Conservation (phyloP, 2,888 invertebrate species). For the Athalia rosae region DNA sequence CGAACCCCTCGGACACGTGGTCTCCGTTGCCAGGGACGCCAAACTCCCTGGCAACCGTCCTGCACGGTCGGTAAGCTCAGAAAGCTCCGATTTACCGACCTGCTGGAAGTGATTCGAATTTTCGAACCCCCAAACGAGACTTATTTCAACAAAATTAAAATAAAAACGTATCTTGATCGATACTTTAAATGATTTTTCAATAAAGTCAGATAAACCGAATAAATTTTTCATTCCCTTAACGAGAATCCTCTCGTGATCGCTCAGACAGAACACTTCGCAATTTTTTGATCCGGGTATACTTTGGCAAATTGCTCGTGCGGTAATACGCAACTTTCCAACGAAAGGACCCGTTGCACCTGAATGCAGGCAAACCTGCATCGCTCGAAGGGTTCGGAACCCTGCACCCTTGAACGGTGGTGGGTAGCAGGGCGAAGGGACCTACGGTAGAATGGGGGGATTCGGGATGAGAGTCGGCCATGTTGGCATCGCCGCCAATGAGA, state of each 20-base stretch:
- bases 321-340: no score
- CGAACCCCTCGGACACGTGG: slow-evolving; percentile 25
- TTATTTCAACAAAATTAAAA: neutral
- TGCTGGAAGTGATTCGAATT: neutral
- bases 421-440: slow-evolving; percentile 49
- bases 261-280: no score
- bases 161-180: no score
- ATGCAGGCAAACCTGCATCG: slow-evolving; percentile 41
- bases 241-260: no score
- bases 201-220: no score
- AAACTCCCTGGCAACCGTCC: slow-evolving; percentile 15
- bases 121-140: neutral
- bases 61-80: slow-evolving; percentile 60
- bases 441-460: slow-evolving; percentile 34
- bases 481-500: slow-evolving; percentile 65
- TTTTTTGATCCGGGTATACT: no score
- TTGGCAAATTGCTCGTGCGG: no score
- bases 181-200: no score
- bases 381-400: slow-evolving; percentile 25
- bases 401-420: slow-evolving; percentile 31
- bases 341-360: slow-evolving; percentile 33
- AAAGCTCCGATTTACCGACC: slow-evolving; percentile 57
- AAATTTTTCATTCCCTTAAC: no score
- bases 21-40: slow-evolving; percentile 43
- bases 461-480: slow-evolving; percentile 67